phyloP scores from a whole-genome alignment of 1,140 invertebrate species.

The Leptopilina clavipes region DNA sequence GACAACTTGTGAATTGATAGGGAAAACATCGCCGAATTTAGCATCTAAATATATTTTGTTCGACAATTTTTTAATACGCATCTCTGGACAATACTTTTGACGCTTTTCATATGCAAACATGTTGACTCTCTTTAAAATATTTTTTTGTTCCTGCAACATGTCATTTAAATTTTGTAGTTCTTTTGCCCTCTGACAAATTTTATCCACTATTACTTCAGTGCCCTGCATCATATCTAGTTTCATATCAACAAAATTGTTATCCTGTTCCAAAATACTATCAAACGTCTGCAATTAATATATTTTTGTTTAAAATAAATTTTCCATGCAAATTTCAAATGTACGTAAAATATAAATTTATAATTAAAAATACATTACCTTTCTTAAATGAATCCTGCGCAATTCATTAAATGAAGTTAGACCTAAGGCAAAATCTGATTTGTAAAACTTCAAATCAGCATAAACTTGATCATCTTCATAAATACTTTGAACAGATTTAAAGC shows the following conservation, averaged over 20 bases:
- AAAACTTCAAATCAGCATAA: conserved; percentile 47
- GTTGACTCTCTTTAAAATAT: conserved; percentile 60
- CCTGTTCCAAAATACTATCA: background rate
- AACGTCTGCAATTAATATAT: background rate
- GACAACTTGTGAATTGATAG: conserved; percentile 50
- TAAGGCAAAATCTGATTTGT: conserved; percentile 47
- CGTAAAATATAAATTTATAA: background rate
- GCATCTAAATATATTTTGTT: conserved; percentile 48
- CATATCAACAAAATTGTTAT: conserved; percentile 48
- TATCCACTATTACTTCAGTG: conserved; percentile 53
- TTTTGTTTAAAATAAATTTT: background rate
- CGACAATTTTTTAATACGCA: conserved; percentile 49
- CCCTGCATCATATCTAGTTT: conserved; percentile 54
- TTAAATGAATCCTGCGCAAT: conserved; percentile 43
- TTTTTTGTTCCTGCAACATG: conserved; percentile 40
- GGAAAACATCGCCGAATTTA: conserved; percentile 52
- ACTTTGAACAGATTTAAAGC: conserved; percentile 34
- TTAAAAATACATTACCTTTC: conserved; percentile 39
- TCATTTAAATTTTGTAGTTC: conserved; percentile 37
- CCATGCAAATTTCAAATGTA: no score
- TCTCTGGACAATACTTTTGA: conserved; percentile 44
- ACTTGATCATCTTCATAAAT: conserved; percentile 39
- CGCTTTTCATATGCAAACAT: conserved; percentile 55
- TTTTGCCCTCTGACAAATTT: conserved; percentile 53
- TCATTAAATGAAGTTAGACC: conserved; percentile 43